These are phyloP conservation scores for Trissolcus japonicus DNA, from an alignment of 2,888 invertebrate species.

Conservation along the genomic window DNA sequence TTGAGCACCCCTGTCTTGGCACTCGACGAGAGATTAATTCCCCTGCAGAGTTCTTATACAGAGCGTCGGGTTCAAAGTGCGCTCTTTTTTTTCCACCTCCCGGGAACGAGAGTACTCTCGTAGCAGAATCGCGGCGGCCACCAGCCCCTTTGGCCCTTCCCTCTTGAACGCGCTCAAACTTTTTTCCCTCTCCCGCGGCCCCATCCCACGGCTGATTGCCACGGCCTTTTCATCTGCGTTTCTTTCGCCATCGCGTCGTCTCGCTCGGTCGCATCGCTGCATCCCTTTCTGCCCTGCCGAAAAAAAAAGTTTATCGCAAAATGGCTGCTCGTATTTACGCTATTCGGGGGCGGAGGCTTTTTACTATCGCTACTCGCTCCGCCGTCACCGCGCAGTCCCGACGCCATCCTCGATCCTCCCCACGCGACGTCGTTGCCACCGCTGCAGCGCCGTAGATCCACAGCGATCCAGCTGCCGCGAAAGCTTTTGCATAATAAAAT, in stretches of 20 bases:
- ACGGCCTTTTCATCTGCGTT: conserved; percentile 18
- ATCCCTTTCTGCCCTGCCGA: conserved; percentile 59
- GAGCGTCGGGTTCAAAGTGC: conserved; percentile 51
- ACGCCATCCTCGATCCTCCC: conserved; percentile 46
- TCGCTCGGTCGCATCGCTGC: conserved; percentile 8
- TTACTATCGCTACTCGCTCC: conserved; percentile 58
- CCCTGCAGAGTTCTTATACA: conserved; percentile 55
- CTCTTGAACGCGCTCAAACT: conserved; percentile 70
- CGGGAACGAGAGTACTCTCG: conserved; percentile 40
- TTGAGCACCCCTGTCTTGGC: conserved; percentile 61
- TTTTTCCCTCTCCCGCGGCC: conserved; percentile 63
- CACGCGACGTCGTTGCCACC: conserved; percentile 57
- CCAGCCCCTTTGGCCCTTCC: conserved; percentile 59
- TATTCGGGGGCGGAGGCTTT: conserved; percentile 72
- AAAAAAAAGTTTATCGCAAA: conserved; percentile 72
- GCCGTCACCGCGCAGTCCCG: conserved; percentile 53
- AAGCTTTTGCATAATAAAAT: conserved; percentile 77
- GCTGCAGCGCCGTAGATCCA: conserved; percentile 66
- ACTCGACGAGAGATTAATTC: conserved; percentile 63
- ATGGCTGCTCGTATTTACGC: conserved; percentile 76
- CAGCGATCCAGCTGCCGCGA: conserved; percentile 75
- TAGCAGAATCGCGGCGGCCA: conserved; percentile 29
- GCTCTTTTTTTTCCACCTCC: conserved; percentile 53
- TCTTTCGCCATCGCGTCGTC: conserved; percentile 1
- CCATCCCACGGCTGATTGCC: conserved; percentile 13